A percentile compares a stretch with the other conserved stretches of the same genome.
Conservation (phyloP, 2,797 vertebrate species). For the Ambastaia sidthimunki region DNA sequence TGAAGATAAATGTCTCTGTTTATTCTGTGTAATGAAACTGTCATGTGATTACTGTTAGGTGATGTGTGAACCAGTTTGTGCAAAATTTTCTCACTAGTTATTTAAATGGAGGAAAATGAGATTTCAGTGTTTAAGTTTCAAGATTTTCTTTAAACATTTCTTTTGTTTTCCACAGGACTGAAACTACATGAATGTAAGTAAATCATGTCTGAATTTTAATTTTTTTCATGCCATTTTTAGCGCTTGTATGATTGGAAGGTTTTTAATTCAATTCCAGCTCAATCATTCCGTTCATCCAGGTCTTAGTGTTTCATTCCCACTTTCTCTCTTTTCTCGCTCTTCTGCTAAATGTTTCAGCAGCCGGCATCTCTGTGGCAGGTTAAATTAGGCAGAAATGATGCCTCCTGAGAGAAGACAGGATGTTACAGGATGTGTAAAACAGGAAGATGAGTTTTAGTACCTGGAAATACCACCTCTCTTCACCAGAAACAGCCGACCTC, state of each 20-base stretch:
- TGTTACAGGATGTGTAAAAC: conserved; percentile 47
- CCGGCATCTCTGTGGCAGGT: conserved; percentile 26
- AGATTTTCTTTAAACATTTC: no score
- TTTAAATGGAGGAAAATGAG: no score
- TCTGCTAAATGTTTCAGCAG: conserved; percentile 26
- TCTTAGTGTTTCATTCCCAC: neutral
- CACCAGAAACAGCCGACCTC: conserved; percentile 16
- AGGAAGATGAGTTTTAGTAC: conserved; percentile 44
- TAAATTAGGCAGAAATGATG: conserved; percentile 53
- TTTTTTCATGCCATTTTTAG: no score
- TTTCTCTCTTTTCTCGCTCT: neutral
- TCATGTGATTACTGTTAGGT: no score
- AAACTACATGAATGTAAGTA: neutral
- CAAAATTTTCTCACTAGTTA: no score
- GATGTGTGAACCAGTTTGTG: no score
- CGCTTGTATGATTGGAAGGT: neutral
- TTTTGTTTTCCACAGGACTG: no score
- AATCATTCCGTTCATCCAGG: neutral
- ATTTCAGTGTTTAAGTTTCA: no score
- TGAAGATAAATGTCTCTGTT: no score
- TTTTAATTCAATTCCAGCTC: neutral
- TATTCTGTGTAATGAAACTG: no score
- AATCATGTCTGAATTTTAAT: neutral
- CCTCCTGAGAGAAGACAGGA: conserved; percentile 40
- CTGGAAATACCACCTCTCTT: conserved; percentile 18